Percentiles rank a stretch among this genome's conserved stretches.
phyloP scores from a whole-genome alignment of 2,797 vertebrate genomes.

The Epinephelus awoara region DNA sequence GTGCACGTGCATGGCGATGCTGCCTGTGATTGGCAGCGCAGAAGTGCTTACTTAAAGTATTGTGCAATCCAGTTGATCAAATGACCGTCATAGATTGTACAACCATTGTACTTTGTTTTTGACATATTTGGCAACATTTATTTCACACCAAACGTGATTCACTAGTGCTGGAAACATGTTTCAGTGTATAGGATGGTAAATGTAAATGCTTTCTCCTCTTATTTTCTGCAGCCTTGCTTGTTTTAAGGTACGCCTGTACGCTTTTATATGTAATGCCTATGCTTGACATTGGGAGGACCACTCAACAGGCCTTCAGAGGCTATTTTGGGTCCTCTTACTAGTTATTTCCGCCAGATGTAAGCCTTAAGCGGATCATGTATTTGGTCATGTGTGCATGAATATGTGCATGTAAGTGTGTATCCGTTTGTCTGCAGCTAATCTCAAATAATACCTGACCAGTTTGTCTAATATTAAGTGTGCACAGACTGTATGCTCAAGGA shows the following conservation, averaged over 20 bases:
- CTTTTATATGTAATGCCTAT: background rate
- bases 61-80: background rate
- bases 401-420: too few species aligned
- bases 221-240: slow-evolving; percentile 14
- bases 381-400: too few species aligned
- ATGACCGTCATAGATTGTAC: background rate
- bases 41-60: slow-evolving; percentile 1
- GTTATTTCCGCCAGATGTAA: background rate
- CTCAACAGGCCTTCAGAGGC: background rate
- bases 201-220: background rate
- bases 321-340: background rate
- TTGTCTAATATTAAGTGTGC: too few species aligned
- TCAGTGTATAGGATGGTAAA: background rate
- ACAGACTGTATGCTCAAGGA: too few species aligned
- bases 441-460: too few species aligned
- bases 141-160: background rate
- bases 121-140: background rate
- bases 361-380: too few species aligned
- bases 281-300: background rate
- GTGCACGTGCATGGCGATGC: slow-evolving; percentile 33
- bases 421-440: too few species aligned
- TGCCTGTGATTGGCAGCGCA: slow-evolving; percentile 31
- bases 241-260: background rate
- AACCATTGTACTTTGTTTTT: background rate
- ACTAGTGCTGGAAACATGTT: background rate